These are phyloP conservation scores for Orthosia incerta DNA, from an alignment of 2,888 invertebrate genomes.

Conservation along the genomic window DNA sequence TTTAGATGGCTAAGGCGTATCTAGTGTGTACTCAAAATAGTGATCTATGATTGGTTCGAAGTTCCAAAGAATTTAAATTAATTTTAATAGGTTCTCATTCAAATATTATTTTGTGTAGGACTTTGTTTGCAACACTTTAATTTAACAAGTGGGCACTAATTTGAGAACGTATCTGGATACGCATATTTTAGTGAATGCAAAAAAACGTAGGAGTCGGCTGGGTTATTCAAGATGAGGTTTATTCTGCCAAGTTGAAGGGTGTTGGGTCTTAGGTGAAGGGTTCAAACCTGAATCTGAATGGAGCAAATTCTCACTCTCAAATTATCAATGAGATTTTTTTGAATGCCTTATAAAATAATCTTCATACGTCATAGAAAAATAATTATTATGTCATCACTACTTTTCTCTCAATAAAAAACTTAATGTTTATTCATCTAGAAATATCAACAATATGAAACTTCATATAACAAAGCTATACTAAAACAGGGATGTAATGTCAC, in stretches of 20 bases:
- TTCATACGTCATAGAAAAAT: neutral
- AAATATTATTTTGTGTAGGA: neutral
- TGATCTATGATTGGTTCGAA: neutral
- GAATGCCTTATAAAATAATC: neutral
- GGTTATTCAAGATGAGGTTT: too few species aligned
- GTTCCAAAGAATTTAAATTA: neutral
- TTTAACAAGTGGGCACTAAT: neutral
- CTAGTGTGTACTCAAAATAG: conserved; percentile 7
- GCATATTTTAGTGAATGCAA: neutral
- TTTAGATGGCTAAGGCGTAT: neutral
- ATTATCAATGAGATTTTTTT: neutral
- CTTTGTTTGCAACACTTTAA: too few species aligned
- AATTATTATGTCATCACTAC: neutral
- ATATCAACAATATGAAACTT: too few species aligned
- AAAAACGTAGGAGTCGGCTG: too few species aligned
- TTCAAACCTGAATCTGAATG: neutral
- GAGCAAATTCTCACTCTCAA: neutral
- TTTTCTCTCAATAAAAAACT: neutral
- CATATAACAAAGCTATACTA: conserved; percentile 45
- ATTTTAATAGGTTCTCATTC: neutral
- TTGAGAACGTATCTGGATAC: conserved; percentile 21
- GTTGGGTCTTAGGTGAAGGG: conserved; percentile 26
- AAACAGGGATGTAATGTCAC: conserved; percentile 88
- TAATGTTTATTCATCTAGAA: too few species aligned
- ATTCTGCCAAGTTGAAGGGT: conserved; percentile 12